Conservation (phyloP, 2,113 vertebrate genomes). For the Suricata suricatta region DNA sequence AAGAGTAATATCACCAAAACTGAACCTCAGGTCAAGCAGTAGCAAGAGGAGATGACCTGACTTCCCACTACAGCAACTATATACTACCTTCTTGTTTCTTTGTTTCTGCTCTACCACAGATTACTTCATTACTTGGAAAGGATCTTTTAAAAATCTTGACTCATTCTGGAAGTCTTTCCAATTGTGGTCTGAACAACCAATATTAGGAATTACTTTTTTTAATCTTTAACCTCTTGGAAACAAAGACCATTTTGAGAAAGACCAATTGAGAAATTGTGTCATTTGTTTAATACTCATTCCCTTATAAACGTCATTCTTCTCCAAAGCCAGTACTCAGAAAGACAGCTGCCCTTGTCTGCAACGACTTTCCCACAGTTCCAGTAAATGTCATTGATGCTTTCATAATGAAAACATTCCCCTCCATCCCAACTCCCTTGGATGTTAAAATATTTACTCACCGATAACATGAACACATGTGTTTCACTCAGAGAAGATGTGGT, state of each 20-base stretch:
- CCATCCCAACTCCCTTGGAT: background rate
- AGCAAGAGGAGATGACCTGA: background rate
- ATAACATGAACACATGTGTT: background rate
- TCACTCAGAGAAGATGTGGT: background rate
- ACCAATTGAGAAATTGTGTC: background rate
- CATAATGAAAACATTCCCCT: background rate
- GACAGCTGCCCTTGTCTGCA: background rate
- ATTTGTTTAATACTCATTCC: conserved; percentile 38
- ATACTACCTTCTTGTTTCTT: background rate
- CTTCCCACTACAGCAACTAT: background rate
- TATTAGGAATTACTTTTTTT: conserved; percentile 27
- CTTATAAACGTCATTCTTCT: background rate
- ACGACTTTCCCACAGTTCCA: background rate
- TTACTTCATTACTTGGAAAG: conserved; percentile 42
- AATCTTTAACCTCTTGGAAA: conserved; percentile 53
- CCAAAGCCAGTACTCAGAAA: background rate
- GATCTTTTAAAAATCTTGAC: conserved; percentile 38
- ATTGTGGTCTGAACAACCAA: background rate
- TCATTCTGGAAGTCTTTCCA: conserved; percentile 48
- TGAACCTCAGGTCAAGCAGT: background rate
- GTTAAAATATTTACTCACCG: conserved; percentile 47
- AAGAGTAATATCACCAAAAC: background rate
- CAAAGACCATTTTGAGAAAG: conserved; percentile 6
- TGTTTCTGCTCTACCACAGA: background rate
- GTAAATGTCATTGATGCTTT: conserved; percentile 24